Conservation (phyloP, 2,113 vertebrate genomes). For the Spheniscus mendiculus region DNA sequence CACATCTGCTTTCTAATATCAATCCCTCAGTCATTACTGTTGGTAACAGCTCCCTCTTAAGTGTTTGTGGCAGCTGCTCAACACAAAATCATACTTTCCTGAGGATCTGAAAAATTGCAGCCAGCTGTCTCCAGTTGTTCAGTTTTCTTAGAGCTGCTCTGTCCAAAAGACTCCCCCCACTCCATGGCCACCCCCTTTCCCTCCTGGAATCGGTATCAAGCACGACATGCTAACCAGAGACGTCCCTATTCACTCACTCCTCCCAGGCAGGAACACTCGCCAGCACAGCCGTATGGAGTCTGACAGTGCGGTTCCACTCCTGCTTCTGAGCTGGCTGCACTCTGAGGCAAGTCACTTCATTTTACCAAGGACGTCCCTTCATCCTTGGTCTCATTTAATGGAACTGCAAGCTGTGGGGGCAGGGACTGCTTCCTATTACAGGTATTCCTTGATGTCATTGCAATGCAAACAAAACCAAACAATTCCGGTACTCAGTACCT, state of each 20-base stretch:
- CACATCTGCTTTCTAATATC: conserved; percentile 52
- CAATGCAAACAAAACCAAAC: background rate
- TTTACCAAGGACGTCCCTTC: background rate
- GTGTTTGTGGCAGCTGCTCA: conserved; percentile 18
- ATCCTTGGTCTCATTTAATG: background rate
- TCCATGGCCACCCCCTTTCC: background rate
- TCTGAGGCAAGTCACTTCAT: background rate
- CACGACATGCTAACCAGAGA: background rate
- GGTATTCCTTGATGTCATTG: background rate
- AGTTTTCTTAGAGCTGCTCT: background rate
- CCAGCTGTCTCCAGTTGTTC: conserved; percentile 52
- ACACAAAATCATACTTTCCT: conserved; percentile 19
- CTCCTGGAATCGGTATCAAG: background rate
- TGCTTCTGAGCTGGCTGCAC: background rate
- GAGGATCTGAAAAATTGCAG: conserved; percentile 3
- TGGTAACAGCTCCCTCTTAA: background rate
- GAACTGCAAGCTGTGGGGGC: background rate
- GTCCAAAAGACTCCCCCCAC: background rate
- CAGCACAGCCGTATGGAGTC: background rate
- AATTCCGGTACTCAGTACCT: background rate
- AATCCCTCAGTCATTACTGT: background rate
- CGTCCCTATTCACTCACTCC: background rate
- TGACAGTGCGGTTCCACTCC: background rate
- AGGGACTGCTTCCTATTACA: background rate
- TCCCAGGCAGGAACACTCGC: background rate